Conservation (phyloP, 2,113 vertebrate species). For the Pseudopodoces humilis region DNA sequence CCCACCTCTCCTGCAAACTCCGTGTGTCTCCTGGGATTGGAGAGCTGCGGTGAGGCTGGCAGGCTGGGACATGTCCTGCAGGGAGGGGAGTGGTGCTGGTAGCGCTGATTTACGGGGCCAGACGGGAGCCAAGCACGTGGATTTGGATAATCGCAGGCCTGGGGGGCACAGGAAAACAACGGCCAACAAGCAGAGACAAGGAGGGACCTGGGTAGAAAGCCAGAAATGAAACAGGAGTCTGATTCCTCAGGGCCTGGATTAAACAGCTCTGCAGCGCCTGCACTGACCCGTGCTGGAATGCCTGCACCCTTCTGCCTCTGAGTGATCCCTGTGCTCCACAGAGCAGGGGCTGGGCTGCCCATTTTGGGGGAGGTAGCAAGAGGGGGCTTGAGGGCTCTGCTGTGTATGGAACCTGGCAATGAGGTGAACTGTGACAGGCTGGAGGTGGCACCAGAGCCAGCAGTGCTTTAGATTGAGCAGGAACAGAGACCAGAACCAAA, state of each 20-base stretch:
- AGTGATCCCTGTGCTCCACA: accelerated
- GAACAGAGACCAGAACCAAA: background rate
- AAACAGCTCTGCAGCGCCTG: background rate
- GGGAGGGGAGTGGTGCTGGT: accelerated
- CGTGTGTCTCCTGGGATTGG: background rate
- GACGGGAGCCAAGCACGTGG: background rate
- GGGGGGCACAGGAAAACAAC: background rate
- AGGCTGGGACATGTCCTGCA: background rate
- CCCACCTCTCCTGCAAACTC: background rate
- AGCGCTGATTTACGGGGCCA: background rate
- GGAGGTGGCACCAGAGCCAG: background rate
- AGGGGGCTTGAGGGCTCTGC: background rate
- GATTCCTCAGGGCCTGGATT: background rate
- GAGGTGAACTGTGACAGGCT: background rate
- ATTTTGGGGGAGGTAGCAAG: accelerated
- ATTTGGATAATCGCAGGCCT: background rate
- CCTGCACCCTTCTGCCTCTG: accelerated
- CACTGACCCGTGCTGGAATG: accelerated
- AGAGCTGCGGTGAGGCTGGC: background rate
- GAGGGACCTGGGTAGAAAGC: background rate
- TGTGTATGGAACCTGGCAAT: accelerated
- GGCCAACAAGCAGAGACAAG: background rate
- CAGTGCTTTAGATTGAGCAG: background rate
- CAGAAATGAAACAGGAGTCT: background rate
- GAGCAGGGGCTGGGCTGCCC: background rate